Evolutionary conservation across 2,113 vertebrate genomes (phyloP), one percentile per base, ranked within the genome.

Genomic region (Chrysemys picta): DNA sequence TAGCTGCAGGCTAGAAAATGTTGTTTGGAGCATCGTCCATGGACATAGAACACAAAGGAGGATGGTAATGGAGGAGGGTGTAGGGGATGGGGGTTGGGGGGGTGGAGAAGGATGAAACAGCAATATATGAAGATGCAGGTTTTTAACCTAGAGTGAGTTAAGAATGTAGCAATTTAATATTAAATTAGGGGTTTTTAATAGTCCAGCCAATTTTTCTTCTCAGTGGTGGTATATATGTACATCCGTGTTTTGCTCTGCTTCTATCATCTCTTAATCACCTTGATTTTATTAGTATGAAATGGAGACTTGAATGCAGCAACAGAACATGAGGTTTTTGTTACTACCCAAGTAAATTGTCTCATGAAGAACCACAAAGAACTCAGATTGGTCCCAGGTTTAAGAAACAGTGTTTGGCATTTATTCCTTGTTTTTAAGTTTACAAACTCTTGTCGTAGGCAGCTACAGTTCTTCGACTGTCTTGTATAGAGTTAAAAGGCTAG

Each of bases 1-100:
- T 87, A 90, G 69, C 90, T 95, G 57, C 83, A 90, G 90, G 69
- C 50, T 94, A 50, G 79, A 88, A 91, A 92, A 94, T 12, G 14
- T 94, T 95, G 59, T 52, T 93, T 95, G 87, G 47, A 90, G 91
- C 27, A 10, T 95, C 21, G 2, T 85, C 47, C 49, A 2, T 92
- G 80, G 57, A 35, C 84, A 31, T n/a, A 84, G 91, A 62, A 38
- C 76, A 84, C 53, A 50, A 75, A 81, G 80, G 38, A 62, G 65
- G 65, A 59, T 47, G 81, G 56, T 8, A 45, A 12, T 78, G 42
- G 57, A 42, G 9, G n/a, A 78, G 50, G 10, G 22, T 16, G 57
- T 14, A 35, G n/a, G 29, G 35, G 11, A 29, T 0, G 35, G 38
- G 79, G 45, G 45, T 42, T 42, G 42, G 45, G 5, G 45, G 45